Evolutionary conservation across 2,888 invertebrate genomes (phyloP), one percentile per base, ranked within the genome.

Genomic region (Myopa tessellatipennis): DNA sequence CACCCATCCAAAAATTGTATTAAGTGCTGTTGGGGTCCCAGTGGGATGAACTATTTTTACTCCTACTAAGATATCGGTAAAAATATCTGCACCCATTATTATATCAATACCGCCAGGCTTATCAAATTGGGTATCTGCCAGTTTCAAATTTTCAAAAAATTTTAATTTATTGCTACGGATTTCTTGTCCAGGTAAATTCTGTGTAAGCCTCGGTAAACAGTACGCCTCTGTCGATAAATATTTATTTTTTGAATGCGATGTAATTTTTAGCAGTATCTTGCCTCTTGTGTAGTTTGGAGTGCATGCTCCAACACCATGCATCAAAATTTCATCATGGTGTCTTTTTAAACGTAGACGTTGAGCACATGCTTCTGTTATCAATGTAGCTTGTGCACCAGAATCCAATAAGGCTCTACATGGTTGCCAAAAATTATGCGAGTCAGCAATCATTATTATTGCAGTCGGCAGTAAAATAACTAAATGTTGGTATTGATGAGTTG

Each of bases 1-100:
- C 4, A 79, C 74, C 80, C 80, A 80, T 36, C 80, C 80, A 34
- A 81, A 79, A 18, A 76, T 78, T 5, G 78, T 78, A 14, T 77
- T 74, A 0, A 79, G 34, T 34, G 80, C 81, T 10, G 40, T 77
- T 60, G 77, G 78, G 40, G 78, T 74, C 2, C 77, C 79, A 18
- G 69, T 73, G n/a, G 79, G 78, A 77, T 79, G 79, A 3, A 74
- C 55, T n/a, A 75, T 40, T 16, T 71, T 71, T 1, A 50, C 76
- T 5, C 12, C 18, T 50, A 80, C 55, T 16, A 79, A 18, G 40
- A 73, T 80, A 38, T 79, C 69, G 1, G 61, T 12, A 60, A 79
- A 73, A 0, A 77, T 68, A 18, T 80, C 77, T 34, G 77, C 77
- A 34, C 76, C 76, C 6, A 78, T 52, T 60, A 80, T 77, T 12